Base-by-base conservation (phyloP, 1,140 invertebrate species). In the Danaus plexippus region DNA sequence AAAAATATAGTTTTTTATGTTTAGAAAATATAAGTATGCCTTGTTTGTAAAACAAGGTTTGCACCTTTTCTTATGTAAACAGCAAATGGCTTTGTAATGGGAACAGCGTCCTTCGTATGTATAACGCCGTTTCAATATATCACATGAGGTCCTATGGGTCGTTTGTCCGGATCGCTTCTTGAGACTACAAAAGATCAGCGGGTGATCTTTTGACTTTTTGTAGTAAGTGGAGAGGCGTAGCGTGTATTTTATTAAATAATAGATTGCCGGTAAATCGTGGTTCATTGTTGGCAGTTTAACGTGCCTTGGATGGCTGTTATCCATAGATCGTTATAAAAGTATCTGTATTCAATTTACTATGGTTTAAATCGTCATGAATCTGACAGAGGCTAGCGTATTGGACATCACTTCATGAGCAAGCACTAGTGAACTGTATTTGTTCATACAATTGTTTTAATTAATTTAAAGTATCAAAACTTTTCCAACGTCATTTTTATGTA, bases 261-360 rank as follows among this genome's bases (percentile, higher is more conserved):
- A 86, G 79, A 84, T 86, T 84, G 80, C 71, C 83, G 78, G 79
- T 81, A 84, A 84, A 84, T 86, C 69, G 77, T 73, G 43, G 73
- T 67, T 73, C 74, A 81, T 86, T 86, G 80, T 84, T 71, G 68
- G 64, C 67, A 77, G 67, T 80, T 83, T 84, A 77, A 80, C 77
- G 66, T 77, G 52, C 66, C 71, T 80, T 78, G 67, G 72, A 78
- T 69, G 71, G 68, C 73, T 71, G 63, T 66, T 69, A 70, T 72
- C 63, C 63, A 61, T 64, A 50, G 66, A 67, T 68, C 62, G 71
- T 78, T 75, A 77, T 74, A 74, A 73, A 67, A 71, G 73, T 71
- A 67, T 70, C 67, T 61, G 71, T 75, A 78, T 85, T 82, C 80
- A 85, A 83, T 83, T 82, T 79, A 75, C 71, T 52, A 69, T 66